A percentile compares a stretch with the other conserved stretches of the same genome.
These are phyloP conservation scores for Pollimyrus isidori DNA, from an alignment of 2,113 vertebrate genomes.

Conservation along the genomic window DNA sequence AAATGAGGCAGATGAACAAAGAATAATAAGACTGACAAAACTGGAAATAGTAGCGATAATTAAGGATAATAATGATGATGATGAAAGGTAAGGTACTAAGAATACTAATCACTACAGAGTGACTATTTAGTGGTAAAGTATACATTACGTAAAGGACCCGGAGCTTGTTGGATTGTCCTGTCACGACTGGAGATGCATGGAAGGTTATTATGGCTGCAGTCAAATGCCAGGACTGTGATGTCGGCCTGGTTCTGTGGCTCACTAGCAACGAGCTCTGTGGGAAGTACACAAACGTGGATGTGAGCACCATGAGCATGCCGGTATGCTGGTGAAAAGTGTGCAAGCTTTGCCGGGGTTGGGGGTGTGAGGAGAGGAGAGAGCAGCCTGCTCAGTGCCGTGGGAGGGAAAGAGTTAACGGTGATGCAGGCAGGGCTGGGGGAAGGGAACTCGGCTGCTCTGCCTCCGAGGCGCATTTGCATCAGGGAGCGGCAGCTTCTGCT, in stretches of 20 bases:
- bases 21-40: background rate
- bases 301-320: background rate
- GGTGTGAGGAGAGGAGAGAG: too few relatives aligned
- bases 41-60: background rate
- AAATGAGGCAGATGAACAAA: background rate
- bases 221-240: background rate
- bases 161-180: background rate
- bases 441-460: conserved; percentile 19
- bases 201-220: background rate
- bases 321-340: background rate
- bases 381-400: conserved; percentile 1
- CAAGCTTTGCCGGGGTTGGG: background rate
- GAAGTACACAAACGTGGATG: background rate
- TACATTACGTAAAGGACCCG: background rate
- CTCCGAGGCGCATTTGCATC: conserved; percentile 35
- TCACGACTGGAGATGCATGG: background rate
- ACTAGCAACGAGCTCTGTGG: background rate
- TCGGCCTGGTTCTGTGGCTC: background rate
- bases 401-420: conserved; percentile 40
- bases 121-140: background rate
- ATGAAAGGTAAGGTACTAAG: background rate
- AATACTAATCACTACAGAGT: background rate
- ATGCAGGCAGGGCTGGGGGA: conserved; percentile 27
- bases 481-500: conserved; percentile 31
- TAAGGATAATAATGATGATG: background rate